Evolutionary conservation across 2,113 vertebrate species (phyloP), one percentile per base, ranked within the genome.

Genomic region (Myotis davidii): DNA sequence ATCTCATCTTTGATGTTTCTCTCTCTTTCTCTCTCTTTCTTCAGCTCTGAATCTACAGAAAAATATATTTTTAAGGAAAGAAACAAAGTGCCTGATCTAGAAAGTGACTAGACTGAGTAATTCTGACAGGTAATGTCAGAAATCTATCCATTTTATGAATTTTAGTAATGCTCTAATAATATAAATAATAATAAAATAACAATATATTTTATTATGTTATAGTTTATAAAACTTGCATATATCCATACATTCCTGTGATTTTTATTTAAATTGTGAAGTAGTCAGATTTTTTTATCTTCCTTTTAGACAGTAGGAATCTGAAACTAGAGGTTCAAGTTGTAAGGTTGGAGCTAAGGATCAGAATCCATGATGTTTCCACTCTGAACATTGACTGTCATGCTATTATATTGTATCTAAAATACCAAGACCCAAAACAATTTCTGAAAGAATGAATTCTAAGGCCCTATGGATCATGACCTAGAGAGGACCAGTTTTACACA

Each of bases 71-170:
- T 61, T 27, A 61, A 27, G 59, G 10, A 61, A 61, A 27, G 59
- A 59, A 34, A 45, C 10, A 90, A 96, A 81, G 50, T 70, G 52
- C 39, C 78, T 94, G 9, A 77, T 93, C 27, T 79, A 34, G 34
- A 91, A 95, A 96, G 14, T 56, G 32, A 94, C 29, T 73, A 34
- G 14, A 90, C 3, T 45, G 9, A 45, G 7, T 48, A 93, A 54
- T 85, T 94, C 48, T 86, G 42, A 8, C 27, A 92, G 37, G 32
- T 92, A 70, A 93, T 86, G 48, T 88, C 25, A 27, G 29, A 95
- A 87, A 14, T 61, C 39, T 27, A 42, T 3, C 61, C n/a, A 45
- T 85, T 94, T 74, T 65, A 83, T 76, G 20, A 84, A 81, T 25
- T 95, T 77, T 87, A 37, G 39, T 73, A 78, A 73, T 72, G 56